A percentile compares a stretch with the other conserved stretches of the same genome.
phyloP scores from a whole-genome alignment of 2,888 invertebrate species.

The Drosophila dives region DNA sequence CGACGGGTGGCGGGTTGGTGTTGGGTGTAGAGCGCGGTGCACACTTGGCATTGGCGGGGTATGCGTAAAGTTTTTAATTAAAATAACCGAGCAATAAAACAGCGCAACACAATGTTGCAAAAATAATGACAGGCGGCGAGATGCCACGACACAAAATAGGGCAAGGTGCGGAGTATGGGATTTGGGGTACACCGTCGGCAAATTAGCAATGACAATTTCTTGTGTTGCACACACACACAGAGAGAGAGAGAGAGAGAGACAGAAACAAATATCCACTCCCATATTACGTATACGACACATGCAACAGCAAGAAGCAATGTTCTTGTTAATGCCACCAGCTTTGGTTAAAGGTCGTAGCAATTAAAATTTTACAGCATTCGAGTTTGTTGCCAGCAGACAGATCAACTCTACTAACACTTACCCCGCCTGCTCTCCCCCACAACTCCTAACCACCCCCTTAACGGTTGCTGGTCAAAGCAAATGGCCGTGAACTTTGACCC shows the following conservation, averaged over 20 bases:
- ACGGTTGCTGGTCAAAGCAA: constrained; percentile 51
- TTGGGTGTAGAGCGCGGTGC: background rate
- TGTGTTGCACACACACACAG: constrained; percentile 14
- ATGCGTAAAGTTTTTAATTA: constrained; percentile 77
- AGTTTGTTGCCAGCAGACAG: constrained; percentile 1
- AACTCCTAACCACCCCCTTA: no score
- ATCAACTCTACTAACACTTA: background rate
- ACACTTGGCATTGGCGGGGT: constrained; percentile 66
- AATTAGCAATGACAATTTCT: constrained; percentile 67
- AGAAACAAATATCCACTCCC: background rate
- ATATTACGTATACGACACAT: constrained; percentile 44
- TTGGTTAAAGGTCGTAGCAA: constrained; percentile 54
- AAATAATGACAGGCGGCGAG: constrained; percentile 29
- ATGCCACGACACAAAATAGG: background rate
- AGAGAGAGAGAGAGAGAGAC: constrained; percentile 5
- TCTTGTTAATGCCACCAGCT: constrained; percentile 36
- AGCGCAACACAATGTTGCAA: constrained; percentile 54
- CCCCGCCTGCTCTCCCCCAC: background rate
- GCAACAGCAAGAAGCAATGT: constrained; percentile 32
- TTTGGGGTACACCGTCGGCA: constrained; percentile 8
- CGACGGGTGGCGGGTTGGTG: background rate
- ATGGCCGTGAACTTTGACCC: constrained; percentile 58
- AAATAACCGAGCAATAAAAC: constrained; percentile 78
- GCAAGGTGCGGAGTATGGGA: background rate
- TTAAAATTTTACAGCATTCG: constrained; percentile 68